phyloP scores from a whole-genome alignment of 2,888 invertebrate species.

The Heliconius ismenius region DNA sequence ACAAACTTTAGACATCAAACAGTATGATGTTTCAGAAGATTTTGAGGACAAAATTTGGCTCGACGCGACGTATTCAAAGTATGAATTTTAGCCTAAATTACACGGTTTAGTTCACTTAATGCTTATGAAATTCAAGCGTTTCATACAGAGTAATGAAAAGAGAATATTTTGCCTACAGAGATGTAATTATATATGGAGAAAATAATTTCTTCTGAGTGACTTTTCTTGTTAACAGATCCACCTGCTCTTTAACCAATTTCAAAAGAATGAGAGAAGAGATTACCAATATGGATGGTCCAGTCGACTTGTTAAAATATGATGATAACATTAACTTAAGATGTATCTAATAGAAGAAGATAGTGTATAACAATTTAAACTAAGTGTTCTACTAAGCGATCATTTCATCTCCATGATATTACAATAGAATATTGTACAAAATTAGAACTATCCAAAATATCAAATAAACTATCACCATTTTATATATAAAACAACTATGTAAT shows the following conservation, averaged over 20 bases:
- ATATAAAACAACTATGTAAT: background rate
- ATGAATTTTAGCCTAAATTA: slow-evolving; percentile 37
- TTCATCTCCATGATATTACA: too few relatives aligned
- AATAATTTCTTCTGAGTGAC: background rate
- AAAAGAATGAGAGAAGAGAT: too few relatives aligned
- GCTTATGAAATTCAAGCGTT: slow-evolving; percentile 38
- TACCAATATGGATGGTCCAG: too few relatives aligned
- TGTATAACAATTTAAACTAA: too few relatives aligned
- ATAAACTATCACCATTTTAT: too few relatives aligned
- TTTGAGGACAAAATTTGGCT: slow-evolving; percentile 28
- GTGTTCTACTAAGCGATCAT: too few relatives aligned
- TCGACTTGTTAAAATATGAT: too few relatives aligned
- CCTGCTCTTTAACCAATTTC: too few relatives aligned
- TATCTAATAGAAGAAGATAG: too few relatives aligned
- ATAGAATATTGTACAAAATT: too few relatives aligned
- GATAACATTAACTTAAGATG: too few relatives aligned
- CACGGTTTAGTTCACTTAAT: slow-evolving; percentile 35
- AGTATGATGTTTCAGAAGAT: slow-evolving; percentile 18
- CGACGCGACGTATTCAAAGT: slow-evolving; percentile 29
- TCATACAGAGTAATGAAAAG: slow-evolving; percentile 19
- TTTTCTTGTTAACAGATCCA: slow-evolving; percentile 2
- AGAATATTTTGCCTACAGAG: slow-evolving; percentile 9
- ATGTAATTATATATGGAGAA: slow-evolving; percentile 1
- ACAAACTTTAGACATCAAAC: slow-evolving; percentile 8
- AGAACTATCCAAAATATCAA: too few relatives aligned